Evolutionary conservation across 2,797 vertebrate genomes (phyloP), one percentile per base, ranked within the genome.

Genomic region (Erpetoichthys calabaricus): DNA sequence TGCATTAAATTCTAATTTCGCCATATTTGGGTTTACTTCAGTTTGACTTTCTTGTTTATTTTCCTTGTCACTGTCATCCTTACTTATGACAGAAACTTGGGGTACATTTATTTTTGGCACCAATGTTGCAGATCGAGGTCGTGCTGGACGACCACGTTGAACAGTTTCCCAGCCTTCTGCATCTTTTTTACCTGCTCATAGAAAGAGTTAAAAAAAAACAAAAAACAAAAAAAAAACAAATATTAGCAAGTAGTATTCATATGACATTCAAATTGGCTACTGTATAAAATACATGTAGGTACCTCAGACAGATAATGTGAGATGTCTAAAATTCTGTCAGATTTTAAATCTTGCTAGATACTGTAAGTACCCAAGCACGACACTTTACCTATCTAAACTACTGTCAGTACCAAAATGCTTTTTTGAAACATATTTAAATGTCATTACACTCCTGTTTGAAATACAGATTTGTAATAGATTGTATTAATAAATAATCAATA

Each of bases 121-220:
- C 65, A 89, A 73, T 44, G 82, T 69, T 2, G 86, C 82, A 55
- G 89, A 92, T 53, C 93, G 89, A 46, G 96, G 89, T 53, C 89
- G 89, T 61, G 96, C 68, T 0, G 92, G 90, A 55, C 94, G 89
- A 42, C 96, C 96, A n/a, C 95, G 87, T 67, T 99, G 96, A 61
- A 98, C 96, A 0, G 92, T 99, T 65, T 98, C 91, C 96, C 96
- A 99, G 51, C 95, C 96, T 74, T 99, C 95, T 0, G 92, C 84
- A 61, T 99, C 96, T 65, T 86, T 93, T 52, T 82, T 89, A 65
- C 89, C 94, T 98, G 49, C 1, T 25, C 1, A 25, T 25, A 25
- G 25, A 25, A 25, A 25, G 25, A 25, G 47, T 6, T 3, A 42
- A 49, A 10, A 44, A n/a, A n/a, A 3, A 58, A 8, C 6, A 57